Percentiles rank a stretch among this genome's conserved stretches.
These are phyloP conservation scores for Harmothoe impar DNA, from an alignment of 2,888 invertebrate genomes.

Conservation along the genomic window DNA sequence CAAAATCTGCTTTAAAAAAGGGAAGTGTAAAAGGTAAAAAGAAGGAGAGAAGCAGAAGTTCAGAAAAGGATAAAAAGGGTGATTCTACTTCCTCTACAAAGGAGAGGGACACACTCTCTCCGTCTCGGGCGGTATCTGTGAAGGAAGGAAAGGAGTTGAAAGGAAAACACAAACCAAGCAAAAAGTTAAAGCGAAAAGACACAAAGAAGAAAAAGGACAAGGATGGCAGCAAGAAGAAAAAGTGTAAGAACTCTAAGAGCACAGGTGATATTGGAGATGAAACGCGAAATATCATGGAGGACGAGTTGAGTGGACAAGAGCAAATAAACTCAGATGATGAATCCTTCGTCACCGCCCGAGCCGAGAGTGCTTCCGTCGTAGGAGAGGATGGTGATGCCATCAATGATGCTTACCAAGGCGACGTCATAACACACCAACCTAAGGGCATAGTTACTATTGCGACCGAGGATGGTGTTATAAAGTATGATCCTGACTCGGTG, in stretches of 20 bases:
- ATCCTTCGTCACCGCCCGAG: constrained; percentile 69
- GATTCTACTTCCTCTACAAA: constrained; percentile 37
- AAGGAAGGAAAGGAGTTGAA: not conserved
- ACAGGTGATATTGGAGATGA: constrained; percentile 23
- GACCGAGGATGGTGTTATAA: constrained; percentile 60
- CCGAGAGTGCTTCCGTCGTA: constrained; percentile 61
- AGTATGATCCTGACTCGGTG: constrained; percentile 54
- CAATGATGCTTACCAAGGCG: constrained; percentile 58
- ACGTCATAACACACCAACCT: constrained; percentile 58
- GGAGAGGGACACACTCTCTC: constrained; percentile 36
- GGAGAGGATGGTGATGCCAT: constrained; percentile 51
- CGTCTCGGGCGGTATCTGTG: constrained; percentile 27
- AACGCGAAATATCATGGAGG: constrained; percentile 65
- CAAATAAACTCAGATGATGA: constrained; percentile 64
- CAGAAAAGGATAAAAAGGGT: constrained; percentile 47
- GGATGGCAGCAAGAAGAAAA: constrained; percentile 55
- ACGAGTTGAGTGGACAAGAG: constrained; percentile 14
- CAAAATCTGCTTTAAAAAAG: constrained; percentile 45
- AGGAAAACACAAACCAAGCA: constrained; percentile 46
- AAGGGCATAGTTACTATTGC: constrained; percentile 44
- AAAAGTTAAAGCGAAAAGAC: constrained; percentile 54
- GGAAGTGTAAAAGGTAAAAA: constrained; percentile 38
- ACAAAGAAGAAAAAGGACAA: constrained; percentile 52
- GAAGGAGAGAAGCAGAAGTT: constrained; percentile 48
- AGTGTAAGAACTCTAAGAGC: constrained; percentile 40